Evolutionary conservation across 2,113 vertebrate species (phyloP).

Genomic region (Mirounga angustirostris): DNA sequence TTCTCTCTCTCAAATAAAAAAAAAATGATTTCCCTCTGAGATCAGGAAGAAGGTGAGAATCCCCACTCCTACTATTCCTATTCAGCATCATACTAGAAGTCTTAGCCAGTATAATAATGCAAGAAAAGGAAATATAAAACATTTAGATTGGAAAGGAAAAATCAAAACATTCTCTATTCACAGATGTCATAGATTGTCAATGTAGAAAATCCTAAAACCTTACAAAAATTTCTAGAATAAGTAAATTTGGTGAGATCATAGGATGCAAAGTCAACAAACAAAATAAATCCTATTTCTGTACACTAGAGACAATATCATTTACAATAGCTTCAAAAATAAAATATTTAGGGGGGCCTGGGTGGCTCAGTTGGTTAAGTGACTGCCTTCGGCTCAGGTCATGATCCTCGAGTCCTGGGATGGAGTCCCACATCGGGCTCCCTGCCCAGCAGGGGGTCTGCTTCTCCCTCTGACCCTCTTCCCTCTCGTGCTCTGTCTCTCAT

Average conservation of each 20-base stretch:
- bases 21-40: neutral
- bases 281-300: neutral
- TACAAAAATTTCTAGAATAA: neutral
- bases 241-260: neutral
- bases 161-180: neutral
- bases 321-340: neutral
- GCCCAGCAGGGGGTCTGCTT: too few relatives aligned
- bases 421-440: too few relatives aligned
- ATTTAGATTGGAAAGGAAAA: neutral
- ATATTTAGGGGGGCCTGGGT: too few relatives aligned
- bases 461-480: too few relatives aligned
- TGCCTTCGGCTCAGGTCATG: too few relatives aligned
- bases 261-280: neutral
- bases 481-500: too few relatives aligned
- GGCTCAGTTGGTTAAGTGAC: too few relatives aligned
- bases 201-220: neutral
- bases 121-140: neutral
- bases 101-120: neutral
- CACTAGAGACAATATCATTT: neutral
- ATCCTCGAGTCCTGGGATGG: too few relatives aligned
- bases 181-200: neutral
- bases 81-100: neutral
- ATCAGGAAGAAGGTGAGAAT: neutral
- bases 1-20: too few relatives aligned
- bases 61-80: neutral